These are phyloP conservation scores for Urocyon cinereoargenteus DNA, from an alignment of 2,797 vertebrate genomes.

Conservation along the genomic window DNA sequence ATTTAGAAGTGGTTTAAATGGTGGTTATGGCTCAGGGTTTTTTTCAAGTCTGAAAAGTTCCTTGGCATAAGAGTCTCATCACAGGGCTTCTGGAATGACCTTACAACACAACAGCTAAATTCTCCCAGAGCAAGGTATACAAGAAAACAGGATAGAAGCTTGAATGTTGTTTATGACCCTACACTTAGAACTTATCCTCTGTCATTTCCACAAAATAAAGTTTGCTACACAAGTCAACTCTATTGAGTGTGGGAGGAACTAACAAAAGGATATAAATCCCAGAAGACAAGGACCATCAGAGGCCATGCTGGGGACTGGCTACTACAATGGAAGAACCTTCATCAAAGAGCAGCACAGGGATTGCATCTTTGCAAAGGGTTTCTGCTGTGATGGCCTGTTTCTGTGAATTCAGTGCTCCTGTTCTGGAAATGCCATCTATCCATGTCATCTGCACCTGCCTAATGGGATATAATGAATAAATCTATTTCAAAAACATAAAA, in stretches of 20 bases:
- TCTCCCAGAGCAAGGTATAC: not conserved
- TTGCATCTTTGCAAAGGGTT: not conserved
- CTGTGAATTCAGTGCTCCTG: not conserved
- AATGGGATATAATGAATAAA: not conserved
- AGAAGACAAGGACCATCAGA: not conserved
- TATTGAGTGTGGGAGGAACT: not conserved
- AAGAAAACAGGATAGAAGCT: not conserved
- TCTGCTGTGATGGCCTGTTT: not conserved
- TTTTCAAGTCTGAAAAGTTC: not conserved
- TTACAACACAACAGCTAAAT: not conserved
- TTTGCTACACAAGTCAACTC: not conserved
- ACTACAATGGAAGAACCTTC: not conserved
- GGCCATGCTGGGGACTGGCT: not conserved
- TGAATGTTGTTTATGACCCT: not conserved
- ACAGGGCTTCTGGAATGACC: not conserved
- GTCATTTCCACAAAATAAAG: not conserved
- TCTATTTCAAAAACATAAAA: not conserved
- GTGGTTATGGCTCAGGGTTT: not conserved
- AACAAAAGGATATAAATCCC: not conserved
- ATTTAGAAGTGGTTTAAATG: not conserved
- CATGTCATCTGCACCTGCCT: not conserved
- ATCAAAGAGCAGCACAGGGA: not conserved
- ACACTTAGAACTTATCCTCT: not conserved
- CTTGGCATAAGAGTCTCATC: not conserved
- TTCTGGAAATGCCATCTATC: constrained; percentile 18